These are phyloP conservation scores for Adoxophyes honmai DNA, from an alignment of 1,140 invertebrate genomes.

Conservation along the genomic window DNA sequence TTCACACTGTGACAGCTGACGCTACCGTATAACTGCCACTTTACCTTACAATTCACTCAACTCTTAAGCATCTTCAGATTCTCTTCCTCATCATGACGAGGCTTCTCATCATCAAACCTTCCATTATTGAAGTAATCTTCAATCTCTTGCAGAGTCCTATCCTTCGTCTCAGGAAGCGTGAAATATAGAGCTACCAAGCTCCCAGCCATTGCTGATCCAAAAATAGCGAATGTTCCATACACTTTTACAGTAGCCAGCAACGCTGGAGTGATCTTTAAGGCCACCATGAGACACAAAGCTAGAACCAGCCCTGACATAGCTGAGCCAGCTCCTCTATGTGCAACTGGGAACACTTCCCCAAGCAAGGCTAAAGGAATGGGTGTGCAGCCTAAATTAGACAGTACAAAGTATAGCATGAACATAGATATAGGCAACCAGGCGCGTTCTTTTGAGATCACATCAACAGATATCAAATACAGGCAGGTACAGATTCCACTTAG, in stretches of 20 bases:
- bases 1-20: too few relatives aligned
- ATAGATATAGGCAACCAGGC: conserved; percentile 41
- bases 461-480: conserved; percentile 32
- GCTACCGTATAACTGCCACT: too few relatives aligned
- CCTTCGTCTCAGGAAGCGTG: conserved; percentile 53
- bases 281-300: conserved; percentile 34
- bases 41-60: not conserved
- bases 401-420: conserved; percentile 48
- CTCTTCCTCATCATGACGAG: not conserved
- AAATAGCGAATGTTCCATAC: conserved; percentile 48
- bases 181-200: conserved; percentile 36
- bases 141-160: conserved; percentile 54
- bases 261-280: conserved; percentile 47
- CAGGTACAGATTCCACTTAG: conserved; percentile 37
- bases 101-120: conserved; percentile 27
- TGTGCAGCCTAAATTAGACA: conserved; percentile 55
- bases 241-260: conserved; percentile 42
- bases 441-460: conserved; percentile 35
- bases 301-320: conserved; percentile 36
- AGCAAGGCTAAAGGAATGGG: conserved; percentile 52
- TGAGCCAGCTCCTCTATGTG: conserved; percentile 45
- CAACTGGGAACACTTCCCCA: conserved; percentile 56
- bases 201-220: conserved; percentile 33
- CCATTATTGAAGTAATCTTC: conserved; percentile 53
- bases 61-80: not conserved